phyloP scores from a whole-genome alignment of 2,888 invertebrate genomes.

The Actias luna region DNA sequence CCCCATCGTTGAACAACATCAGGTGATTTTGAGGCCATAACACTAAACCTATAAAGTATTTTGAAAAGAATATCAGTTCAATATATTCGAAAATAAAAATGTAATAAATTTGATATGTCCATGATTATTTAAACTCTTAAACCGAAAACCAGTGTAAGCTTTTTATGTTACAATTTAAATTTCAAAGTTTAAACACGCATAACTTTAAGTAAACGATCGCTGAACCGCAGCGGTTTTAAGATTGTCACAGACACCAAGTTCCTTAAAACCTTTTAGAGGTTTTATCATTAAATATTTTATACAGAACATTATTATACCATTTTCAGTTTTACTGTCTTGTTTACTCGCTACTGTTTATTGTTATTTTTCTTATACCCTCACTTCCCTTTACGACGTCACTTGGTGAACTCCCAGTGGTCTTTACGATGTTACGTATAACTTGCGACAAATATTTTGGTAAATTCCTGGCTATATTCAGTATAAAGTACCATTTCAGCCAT shows the following conservation, averaged over 20 bases:
- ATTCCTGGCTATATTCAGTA: background rate
- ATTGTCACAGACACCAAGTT: background rate
- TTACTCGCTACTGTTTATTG: slow-evolving; percentile 37
- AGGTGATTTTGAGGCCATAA: too few species aligned
- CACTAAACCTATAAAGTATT: too few species aligned
- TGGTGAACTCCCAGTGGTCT: slow-evolving; percentile 24
- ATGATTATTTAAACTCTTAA: too few species aligned
- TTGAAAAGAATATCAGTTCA: too few species aligned
- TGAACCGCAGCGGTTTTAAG: background rate
- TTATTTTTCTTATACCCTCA: slow-evolving; percentile 33
- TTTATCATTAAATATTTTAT: slow-evolving; percentile 3
- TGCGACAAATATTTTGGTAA: background rate
- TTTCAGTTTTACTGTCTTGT: slow-evolving; percentile 39
- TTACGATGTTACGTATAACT: slow-evolving; percentile 21
- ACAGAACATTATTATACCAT: slow-evolving; percentile 20
- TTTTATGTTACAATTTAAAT: background rate
- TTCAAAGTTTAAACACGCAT: background rate
- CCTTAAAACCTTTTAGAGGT: background rate
- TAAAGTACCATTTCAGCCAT: background rate
- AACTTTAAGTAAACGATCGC: background rate
- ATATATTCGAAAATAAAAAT: too few species aligned
- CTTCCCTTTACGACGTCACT: slow-evolving; percentile 36
- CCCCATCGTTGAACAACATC: too few species aligned
- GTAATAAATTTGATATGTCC: too few species aligned
- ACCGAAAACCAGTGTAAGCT: too few species aligned